These are phyloP conservation scores for Drosophila funebris DNA, from an alignment of 1,140 invertebrate genomes.

Conservation along the genomic window DNA sequence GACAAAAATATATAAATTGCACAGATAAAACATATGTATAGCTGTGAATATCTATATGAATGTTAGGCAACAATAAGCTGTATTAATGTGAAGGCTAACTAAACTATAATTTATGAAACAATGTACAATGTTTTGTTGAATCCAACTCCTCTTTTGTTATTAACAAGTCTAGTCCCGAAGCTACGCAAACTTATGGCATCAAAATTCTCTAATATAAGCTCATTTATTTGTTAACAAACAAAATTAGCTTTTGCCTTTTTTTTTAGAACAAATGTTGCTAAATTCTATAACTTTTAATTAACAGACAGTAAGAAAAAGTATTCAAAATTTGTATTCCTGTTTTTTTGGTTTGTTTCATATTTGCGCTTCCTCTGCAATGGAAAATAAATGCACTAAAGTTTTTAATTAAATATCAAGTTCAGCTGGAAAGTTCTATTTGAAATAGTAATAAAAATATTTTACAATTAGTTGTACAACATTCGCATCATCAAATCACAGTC, in stretches of 20 bases:
- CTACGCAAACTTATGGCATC: background rate
- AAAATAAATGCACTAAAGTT: conserved; percentile 56
- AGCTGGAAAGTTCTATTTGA: conserved; percentile 8
- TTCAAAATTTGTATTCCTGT: conserved; percentile 26
- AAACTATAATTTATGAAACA: too few relatives aligned
- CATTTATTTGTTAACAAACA: background rate
- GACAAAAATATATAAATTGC: background rate
- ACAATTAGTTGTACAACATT: conserved; percentile 54
- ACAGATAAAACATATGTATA: too few relatives aligned
- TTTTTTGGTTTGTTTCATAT: conserved; percentile 1
- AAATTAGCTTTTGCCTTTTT: conserved; percentile 3
- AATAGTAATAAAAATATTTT: conserved; percentile 60
- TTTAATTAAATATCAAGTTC: conserved; percentile 73
- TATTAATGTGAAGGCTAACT: too few relatives aligned
- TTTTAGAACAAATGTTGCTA: background rate
- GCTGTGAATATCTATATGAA: too few relatives aligned
- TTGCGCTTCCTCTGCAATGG: conserved; percentile 17
- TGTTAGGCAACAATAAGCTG: too few relatives aligned
- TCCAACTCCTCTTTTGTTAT: too few relatives aligned
- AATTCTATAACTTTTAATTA: conserved; percentile 48
- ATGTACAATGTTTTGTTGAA: too few relatives aligned
- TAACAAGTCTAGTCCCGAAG: background rate
- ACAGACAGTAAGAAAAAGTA: conserved; percentile 26
- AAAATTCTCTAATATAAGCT: background rate
- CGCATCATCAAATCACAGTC: background rate